Evolutionary conservation across 1,140 invertebrate species (phyloP), one percentile per base, ranked within the genome.

Genomic region (Procambarus clarkii): DNA sequence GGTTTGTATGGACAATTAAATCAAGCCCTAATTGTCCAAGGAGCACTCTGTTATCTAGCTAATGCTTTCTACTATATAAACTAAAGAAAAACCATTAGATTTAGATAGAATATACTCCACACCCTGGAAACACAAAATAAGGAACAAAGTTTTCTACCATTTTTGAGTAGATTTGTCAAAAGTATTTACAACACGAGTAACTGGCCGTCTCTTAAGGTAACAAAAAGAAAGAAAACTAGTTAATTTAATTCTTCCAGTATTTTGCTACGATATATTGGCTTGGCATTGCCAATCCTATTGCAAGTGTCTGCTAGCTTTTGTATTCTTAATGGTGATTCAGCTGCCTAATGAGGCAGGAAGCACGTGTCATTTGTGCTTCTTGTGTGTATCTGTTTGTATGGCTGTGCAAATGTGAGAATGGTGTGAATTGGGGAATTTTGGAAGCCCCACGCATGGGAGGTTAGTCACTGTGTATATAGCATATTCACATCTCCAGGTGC

Each of bases 161-260:
- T 46, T 79, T 48, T 78, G 76, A 78, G 34, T 79, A 54, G 24
- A 48, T 44, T 48, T 54, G 15, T 79, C 48, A 46, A 34, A 82
- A 58, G 15, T 24, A 44, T 60, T 50, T 54, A 54, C 80, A 54
- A 45, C 48, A 9, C 24, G 80, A 82, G 15, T 82, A 34, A 54
- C 80, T 58, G 80, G 48, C 80, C 46, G 13, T 82, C 50, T 50
- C n/a, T 50, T 82, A 82, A 82, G 80, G 50, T 80, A 54, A 82
- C 21, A 24, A 60, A 58, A 82, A 80, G 45, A 58, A 58, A 58
- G 54, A 34, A 34, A 34, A 64, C 11, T 64, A 64, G 60, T 64
- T 82, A n/a, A 82, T 82, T 58, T 82, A 82, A 82, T 45, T 82
- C 80, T 82, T 82, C 80, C 80, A 82, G 80, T 82, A 82, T 82